Evolutionary conservation across 2,888 invertebrate genomes (phyloP).

Genomic region (Crepidodera aurea): DNA sequence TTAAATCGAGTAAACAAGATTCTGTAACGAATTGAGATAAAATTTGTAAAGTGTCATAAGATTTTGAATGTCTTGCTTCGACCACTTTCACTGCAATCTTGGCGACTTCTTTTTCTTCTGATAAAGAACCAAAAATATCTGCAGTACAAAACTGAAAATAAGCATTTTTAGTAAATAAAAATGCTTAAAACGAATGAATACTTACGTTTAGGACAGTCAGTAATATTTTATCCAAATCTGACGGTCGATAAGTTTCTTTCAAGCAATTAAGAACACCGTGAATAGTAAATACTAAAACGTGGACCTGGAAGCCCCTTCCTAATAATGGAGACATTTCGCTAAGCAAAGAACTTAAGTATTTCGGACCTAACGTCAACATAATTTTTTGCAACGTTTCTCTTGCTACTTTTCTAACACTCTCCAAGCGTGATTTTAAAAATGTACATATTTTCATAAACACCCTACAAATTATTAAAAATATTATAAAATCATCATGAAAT

Average conservation of each 20-base stretch:
- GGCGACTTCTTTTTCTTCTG: conserved; percentile 91
- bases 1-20: conserved; percentile 75
- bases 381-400: conserved; percentile 94
- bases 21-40: conserved; percentile 82
- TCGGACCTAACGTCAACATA: conserved; percentile 83
- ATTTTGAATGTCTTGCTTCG: conserved; percentile 86
- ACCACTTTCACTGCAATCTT: conserved; percentile 82
- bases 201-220: conserved; percentile 77
- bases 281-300: conserved; percentile 89
- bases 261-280: conserved; percentile 82
- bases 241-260: conserved; percentile 73
- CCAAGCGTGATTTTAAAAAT: conserved; percentile 87
- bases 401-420: conserved; percentile 84
- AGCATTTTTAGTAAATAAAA: background rate
- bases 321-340: conserved; percentile 82
- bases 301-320: conserved; percentile 91
- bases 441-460: conserved; percentile 89
- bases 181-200: conserved; percentile 20
- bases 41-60: conserved; percentile 85
- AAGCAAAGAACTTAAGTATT: conserved; percentile 79
- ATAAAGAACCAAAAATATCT: conserved; percentile 87
- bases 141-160: conserved; percentile 74
- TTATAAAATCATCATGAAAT: too few relatives aligned
- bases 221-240: conserved; percentile 82
- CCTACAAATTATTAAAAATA: conserved; percentile 57